A percentile compares a stretch with the other conserved stretches of the same genome.
Conservation (phyloP, 1,140 invertebrate species). For the Cydia amplana region DNA sequence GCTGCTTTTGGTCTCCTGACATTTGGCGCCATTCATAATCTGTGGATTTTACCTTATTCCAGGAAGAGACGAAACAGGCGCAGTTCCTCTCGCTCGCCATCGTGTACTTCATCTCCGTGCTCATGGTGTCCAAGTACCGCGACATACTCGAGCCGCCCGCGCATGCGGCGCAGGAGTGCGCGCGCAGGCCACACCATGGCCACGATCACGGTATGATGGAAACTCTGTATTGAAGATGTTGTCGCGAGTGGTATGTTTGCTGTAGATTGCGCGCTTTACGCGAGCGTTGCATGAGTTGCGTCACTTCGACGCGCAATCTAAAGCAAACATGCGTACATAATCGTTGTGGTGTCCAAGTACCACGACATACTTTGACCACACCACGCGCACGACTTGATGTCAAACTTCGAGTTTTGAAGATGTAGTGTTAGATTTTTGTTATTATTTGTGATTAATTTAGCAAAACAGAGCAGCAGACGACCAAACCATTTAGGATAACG, state of each 20-base stretch:
- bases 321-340: too few species aligned
- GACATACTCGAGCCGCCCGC: conserved; percentile 97
- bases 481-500: too few species aligned
- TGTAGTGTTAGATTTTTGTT: too few species aligned
- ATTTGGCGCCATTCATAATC: neutral
- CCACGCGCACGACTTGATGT: too few species aligned
- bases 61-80: conserved; percentile 99
- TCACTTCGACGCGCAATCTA: too few species aligned
- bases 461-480: too few species aligned
- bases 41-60: conserved; percentile 51
- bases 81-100: conserved; percentile 99
- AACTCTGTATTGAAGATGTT: neutral
- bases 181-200: conserved; percentile 57
- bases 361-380: too few species aligned
- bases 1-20: too few species aligned
- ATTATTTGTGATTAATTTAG: too few species aligned
- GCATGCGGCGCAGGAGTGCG: conserved; percentile 77
- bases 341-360: too few species aligned
- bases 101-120: conserved; percentile 99
- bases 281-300: too few species aligned
- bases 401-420: too few species aligned
- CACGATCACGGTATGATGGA: conserved; percentile 39
- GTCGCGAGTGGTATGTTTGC: neutral
- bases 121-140: conserved; percentile 99
- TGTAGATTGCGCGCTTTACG: neutral